Base-by-base conservation (phyloP, 2,888 invertebrate genomes). In the Apotomis turbidana region DNA sequence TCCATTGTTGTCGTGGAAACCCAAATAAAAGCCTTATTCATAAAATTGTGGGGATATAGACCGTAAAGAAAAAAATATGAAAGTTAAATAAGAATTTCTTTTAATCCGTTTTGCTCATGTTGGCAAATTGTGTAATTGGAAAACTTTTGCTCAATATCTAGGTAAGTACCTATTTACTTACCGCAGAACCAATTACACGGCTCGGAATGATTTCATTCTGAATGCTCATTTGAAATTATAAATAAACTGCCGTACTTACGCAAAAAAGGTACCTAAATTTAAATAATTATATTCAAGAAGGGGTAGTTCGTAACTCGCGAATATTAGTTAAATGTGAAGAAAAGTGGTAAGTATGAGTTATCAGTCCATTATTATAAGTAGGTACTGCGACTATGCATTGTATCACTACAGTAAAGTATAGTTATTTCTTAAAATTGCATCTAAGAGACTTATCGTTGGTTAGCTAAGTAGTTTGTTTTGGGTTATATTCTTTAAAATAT, bases 121-220 rank as follows among this genome's bases (percentile, higher is more conserved):
- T 66, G 46, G 54, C 66, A 54, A 61, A 57, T 61, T 61, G n/a
- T 38, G 55, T 61, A 62, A 62, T 70, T 57, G 57, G 12, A 67
- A 71, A 71, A 71, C 61, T 67, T 70, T 70, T 62, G 57, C 54
- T 59, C 27, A 70, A 59, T 64, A 64, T 70, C 70, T 70, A 51
- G 57, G 59, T 64, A 27, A 27, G 27, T 27, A 27, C 27, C 27
- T 27, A 63, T 64, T 70, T 70, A 70, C 70, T 64, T 63, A 63
- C 70, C 70, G 38, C 70, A 70, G 27, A 70, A 64, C 64, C 52
- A 70, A 64, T 70, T 59, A 64, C 59, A 52, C 51, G 59, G 64
- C 49, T 63, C 54, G 59, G 59, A 44, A 64, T 57, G 64, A 63
- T 71, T 60, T 71, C 10, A n/a, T 60, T 60, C 54, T 15, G 5